phyloP scores from a whole-genome alignment of 35 echinoderm and acorn worm genomes.

The Strongylocentrotus purpuratus region DNA sequence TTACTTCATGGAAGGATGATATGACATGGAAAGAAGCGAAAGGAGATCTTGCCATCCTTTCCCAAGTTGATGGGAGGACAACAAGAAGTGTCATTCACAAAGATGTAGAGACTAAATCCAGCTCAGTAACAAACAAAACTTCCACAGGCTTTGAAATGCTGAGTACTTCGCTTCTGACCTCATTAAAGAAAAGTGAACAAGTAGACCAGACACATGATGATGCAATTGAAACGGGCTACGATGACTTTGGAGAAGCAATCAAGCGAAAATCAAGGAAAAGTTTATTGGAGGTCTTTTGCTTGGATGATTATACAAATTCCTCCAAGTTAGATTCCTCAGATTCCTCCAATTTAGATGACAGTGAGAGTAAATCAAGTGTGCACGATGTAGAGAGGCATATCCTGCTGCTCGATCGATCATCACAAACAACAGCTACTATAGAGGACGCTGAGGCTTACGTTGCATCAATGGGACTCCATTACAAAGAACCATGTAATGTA shows the following conservation, averaged over 20 bases:
- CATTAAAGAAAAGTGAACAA: background rate
- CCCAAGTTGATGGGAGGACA: background rate
- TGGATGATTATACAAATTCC: background rate
- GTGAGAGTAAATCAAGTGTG: background rate
- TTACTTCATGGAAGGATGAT: slow-evolving; percentile 40
- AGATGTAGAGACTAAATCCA: background rate
- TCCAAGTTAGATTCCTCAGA: background rate
- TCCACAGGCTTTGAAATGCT: background rate
- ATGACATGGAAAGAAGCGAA: slow-evolving; percentile 42
- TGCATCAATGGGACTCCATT: background rate
- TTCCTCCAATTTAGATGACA: background rate
- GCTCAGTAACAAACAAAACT: background rate
- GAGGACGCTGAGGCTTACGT: background rate
- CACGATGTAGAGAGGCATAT: background rate
- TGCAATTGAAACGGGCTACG: background rate
- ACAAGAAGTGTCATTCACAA: background rate
- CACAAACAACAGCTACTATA: background rate
- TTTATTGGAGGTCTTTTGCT: background rate
- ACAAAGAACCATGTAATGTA: background rate
- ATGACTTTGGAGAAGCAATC: background rate
- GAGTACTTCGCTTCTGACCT: background rate
- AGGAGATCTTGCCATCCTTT: background rate
- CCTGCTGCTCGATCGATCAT: background rate
- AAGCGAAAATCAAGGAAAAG: background rate
- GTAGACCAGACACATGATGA: background rate